Base-by-base conservation (phyloP, 2,113 vertebrate species). In the Gambusia affinis region DNA sequence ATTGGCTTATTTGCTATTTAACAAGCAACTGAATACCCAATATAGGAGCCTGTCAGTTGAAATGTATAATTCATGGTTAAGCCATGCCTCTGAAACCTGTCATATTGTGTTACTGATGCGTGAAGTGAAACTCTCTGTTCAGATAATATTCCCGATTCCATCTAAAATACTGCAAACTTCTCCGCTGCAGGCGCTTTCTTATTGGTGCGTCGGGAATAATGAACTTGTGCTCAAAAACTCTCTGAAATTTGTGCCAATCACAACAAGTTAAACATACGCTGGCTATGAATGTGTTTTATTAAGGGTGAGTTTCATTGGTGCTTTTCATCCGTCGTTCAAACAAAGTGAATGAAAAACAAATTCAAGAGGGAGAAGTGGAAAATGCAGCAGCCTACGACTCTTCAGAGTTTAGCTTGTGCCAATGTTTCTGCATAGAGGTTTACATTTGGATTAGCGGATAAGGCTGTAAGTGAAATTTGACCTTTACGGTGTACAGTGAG, bases 381-480 rank as follows among this genome's bases (percentile, higher is more conserved):
- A 62, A 67, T 61, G 75, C 28, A 10, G 83, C 66, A 65, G 8
- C 22, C 22, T 54, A 54, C 51, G 22, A 54, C 51, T 57, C 51
- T 57, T 57, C 35, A 3, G 24, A 57, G 8, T 57, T 57, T 57
- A 57, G 51, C 8, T 57, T 57, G 22, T 3, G 14, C 39, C 61
- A 54, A 33, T 35, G 57, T 62, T 70, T 54, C 29, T 4, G 24
- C 61, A 47, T 6, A 5, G 5, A 57, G 60, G 57, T 72, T 79
- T 75, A 75, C 60, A 70, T 66, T 82, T 65, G 60, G 64, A 81
- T 83, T 67, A 78, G 4, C 69, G 4, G 8, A n/a, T 61, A n/a
- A 69, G 69, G 29, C 19, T 65, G 74, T 42, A 78, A 80, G 72
- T 67, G 33, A 69, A 47, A 67, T 70, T 83, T 85, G 77, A 83